phyloP scores from a whole-genome alignment of 2,113 vertebrate species.

The Entomyzon cyanotis region DNA sequence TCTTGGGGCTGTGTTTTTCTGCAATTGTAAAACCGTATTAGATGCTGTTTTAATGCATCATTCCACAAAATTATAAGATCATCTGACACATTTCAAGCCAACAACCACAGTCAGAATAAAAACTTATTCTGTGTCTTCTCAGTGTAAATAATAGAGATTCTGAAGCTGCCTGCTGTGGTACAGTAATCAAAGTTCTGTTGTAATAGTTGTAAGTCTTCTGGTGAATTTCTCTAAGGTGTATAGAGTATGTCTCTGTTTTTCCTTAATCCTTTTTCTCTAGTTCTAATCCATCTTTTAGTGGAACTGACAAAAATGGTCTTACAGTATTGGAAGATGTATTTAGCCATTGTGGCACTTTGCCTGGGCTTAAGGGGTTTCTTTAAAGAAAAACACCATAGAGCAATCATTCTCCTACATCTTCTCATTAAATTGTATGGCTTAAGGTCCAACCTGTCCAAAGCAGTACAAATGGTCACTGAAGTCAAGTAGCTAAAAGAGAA shows the following conservation, averaged over 20 bases:
- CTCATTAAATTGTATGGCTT: not conserved
- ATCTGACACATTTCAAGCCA: not conserved
- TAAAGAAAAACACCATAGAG: not conserved
- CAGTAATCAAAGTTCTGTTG: not conserved
- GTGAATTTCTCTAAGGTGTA: not conserved
- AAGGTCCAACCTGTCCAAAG: not conserved
- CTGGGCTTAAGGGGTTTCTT: not conserved
- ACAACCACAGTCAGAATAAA: not conserved
- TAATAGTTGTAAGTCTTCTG: not conserved
- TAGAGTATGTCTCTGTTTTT: not conserved
- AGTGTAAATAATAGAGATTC: not conserved
- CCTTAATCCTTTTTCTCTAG: not conserved
- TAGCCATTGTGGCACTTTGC: not conserved
- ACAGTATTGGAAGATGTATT: not conserved
- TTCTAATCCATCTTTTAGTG: not conserved
- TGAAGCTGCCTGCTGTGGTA: not conserved
- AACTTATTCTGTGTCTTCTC: not conserved
- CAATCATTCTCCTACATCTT: not conserved
- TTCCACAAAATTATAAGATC: not conserved
- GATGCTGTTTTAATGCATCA: not conserved
- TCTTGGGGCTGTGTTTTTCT: not conserved
- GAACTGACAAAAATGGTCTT: not conserved
- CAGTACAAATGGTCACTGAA: not conserved
- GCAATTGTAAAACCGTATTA: not conserved
- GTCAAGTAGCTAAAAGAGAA: not conserved